Base-by-base conservation (phyloP, 2,888 invertebrate genomes). In the Pollenia angustigena region DNA sequence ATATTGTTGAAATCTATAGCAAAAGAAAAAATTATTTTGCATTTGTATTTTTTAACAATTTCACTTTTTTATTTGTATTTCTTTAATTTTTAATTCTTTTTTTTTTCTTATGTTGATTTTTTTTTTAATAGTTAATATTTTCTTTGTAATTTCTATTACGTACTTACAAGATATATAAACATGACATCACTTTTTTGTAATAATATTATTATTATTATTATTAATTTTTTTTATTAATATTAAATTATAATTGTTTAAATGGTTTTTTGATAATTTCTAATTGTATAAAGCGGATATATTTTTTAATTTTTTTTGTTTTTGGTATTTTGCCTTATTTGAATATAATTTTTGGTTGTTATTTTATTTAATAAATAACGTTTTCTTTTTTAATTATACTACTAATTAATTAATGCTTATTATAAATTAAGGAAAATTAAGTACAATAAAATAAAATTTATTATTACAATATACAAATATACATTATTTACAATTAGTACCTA, bases 171-270 rank as follows among this genome's bases (percentile, higher is more conserved):
- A 56, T 84, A 84, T 91, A 91, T 91, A 91, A 91, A 91, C 91
- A 91, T 91, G 92, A 92, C 92, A 91, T 91, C 91, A 91, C 91
- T 89, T 91, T 91, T 32, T 91, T 88, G 91, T 84, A 89, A 91
- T 92, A 91, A 90, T 91, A 89, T 90, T 91, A 91, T 90, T 90
- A 90, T 90, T 89, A 90, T 90, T 90, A 89, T 88, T 54, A 60
- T 68, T 68, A 14, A 4, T 46, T 56, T 23, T 71, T 52, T 50
- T 40, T 64, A 14, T 62, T 64, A 54, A 40, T 78, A 40, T 52
- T 82, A 66, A 66, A 75, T 83, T 66, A 81, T 72, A 82, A 76
- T 81, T 81, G 56, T 83, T 75, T 71, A 48, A 60, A 32, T 56
- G 54, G 56, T 12, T 48, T 80, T 78, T 68, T 46, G 50, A 86